Percentiles rank a stretch among this genome's conserved stretches.
phyloP scores from a whole-genome alignment of 2,888 invertebrate species.

The Limnephilus rhombicus region DNA sequence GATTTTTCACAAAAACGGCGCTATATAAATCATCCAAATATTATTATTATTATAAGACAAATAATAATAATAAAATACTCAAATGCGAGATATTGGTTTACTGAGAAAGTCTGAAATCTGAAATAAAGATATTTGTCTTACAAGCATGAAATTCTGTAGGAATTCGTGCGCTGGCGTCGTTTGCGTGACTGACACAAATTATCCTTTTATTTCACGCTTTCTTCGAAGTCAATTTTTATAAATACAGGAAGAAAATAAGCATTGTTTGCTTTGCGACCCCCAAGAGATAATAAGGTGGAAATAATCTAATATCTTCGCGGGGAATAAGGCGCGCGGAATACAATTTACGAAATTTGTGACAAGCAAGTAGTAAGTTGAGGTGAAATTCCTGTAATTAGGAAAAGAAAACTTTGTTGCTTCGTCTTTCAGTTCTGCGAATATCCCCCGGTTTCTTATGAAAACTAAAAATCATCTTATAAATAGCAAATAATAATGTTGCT shows the following conservation, averaged over 20 bases:
- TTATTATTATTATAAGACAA: too few species aligned
- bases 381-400: not conserved
- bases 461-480: not conserved
- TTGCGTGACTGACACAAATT: conserved; percentile 17
- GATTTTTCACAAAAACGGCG: too few species aligned
- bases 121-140: not conserved
- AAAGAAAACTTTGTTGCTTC: not conserved
- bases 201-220: conserved; percentile 18
- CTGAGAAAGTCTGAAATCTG: not conserved
- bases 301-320: not conserved
- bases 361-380: not conserved
- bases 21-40: too few species aligned
- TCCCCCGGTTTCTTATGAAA: not conserved
- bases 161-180: not conserved
- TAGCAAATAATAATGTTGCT: not conserved
- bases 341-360: not conserved
- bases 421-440: not conserved
- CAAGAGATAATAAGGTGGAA: not conserved
- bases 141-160: not conserved
- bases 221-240: not conserved
- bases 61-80: not conserved
- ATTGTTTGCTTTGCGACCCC: not conserved
- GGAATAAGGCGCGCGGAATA: not conserved
- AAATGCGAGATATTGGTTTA: not conserved
- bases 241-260: not conserved